Percentiles rank a stretch among this genome's conserved stretches.
These are phyloP conservation scores for Lathamus discolor DNA, from an alignment of 2,113 vertebrate species.

Conservation along the genomic window DNA sequence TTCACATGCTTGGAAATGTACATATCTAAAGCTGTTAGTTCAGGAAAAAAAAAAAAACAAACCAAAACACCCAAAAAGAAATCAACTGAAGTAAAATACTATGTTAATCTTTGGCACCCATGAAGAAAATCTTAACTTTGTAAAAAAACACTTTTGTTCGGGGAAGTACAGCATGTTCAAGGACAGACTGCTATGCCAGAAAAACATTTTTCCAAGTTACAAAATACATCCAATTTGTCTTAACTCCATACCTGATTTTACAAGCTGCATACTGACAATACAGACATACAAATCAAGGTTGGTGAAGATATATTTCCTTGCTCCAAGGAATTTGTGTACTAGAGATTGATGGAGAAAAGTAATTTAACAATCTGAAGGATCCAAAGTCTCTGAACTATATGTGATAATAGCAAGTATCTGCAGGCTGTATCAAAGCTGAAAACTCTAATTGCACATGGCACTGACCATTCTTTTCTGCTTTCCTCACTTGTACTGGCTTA, in stretches of 20 bases:
- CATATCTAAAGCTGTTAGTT: not conserved
- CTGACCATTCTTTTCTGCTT: not conserved
- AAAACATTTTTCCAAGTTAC: not conserved
- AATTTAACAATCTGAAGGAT: not conserved
- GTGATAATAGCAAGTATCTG: not conserved
- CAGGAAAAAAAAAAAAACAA: not conserved
- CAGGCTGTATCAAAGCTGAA: not conserved
- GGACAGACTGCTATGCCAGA: not conserved
- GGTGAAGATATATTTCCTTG: not conserved
- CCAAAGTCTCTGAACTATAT: not conserved
- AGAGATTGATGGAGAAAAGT: not conserved
- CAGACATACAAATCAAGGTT: not conserved
- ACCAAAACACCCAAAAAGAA: not conserved
- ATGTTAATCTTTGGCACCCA: not conserved
- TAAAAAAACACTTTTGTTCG: not conserved
- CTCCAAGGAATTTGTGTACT: not conserved
- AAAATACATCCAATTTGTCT: not conserved
- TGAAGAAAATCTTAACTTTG: not conserved
- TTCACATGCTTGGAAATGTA: not conserved
- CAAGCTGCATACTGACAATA: not conserved
- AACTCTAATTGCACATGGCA: not conserved
- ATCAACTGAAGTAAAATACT: not conserved
- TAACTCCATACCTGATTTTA: not conserved
- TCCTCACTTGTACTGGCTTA: not conserved
- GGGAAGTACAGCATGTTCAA: not conserved